Evolutionary conservation across 2,888 invertebrate genomes (phyloP), one percentile per base, ranked within the genome.

Genomic region (Coleophora deauratella): DNA sequence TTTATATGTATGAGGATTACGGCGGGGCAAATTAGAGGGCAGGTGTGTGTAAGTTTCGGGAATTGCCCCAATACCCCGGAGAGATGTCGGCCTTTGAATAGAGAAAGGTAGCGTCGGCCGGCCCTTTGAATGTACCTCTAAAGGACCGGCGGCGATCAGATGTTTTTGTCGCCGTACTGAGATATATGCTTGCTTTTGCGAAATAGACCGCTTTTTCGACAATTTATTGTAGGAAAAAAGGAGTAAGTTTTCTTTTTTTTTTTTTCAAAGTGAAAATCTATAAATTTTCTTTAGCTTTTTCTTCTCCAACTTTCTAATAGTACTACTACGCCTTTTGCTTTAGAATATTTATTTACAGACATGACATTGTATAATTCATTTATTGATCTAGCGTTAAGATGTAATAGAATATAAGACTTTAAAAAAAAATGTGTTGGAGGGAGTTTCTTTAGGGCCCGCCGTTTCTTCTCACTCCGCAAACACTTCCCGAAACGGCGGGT

Each of bases 1-100:
- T 69, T 62, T 66, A 66, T 72, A 73, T 72, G 67, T 73, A 72
- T 75, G 74, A 72, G 72, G 66, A 66, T 65, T 63, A 67, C 53
- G 52, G 54, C 51, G 50, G 45, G 43, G 57, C 53, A 61, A 66
- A 72, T 70, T 65, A 68, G 68, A 61, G 61, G 69, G 65, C 74
- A 75, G 75, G 72, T 75, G 54, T 57, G 46, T 39, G 44, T 46
- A 55, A 57, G 50, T 58, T 51, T 50, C 27, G 42, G 54, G 57
- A 51, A 62, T 61, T 52, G 63, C 57, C 56, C 50, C 48, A 38
- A 50, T 50, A 54, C 61, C 58, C 63, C 11, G 34, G 62, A 63
- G 63, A 61, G 33, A n/a, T 11, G 11, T 34, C 50, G 54, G 54
- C 57, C 57, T 63, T 62, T 57, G 59, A 55, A 55, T 53, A 55